phyloP scores from a whole-genome alignment of 2,113 vertebrate genomes.

The Phocoena phocoena region DNA sequence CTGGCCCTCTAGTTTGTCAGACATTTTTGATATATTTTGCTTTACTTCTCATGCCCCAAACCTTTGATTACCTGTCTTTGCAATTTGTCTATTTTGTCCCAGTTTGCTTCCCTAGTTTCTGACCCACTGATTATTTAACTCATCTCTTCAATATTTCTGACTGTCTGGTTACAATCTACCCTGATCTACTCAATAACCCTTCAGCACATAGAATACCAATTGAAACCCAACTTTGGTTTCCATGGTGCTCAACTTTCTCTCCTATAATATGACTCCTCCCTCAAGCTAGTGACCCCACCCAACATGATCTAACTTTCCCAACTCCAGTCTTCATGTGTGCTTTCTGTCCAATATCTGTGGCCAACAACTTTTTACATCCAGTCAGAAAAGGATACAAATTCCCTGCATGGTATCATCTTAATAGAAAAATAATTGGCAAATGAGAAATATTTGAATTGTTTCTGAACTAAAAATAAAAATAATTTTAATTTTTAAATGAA shows the following conservation, averaged over 20 bases:
- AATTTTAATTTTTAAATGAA: constrained; percentile 5
- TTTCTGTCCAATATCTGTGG: background rate
- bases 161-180: background rate
- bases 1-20: background rate
- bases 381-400: background rate
- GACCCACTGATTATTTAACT: background rate
- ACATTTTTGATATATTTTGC: background rate
- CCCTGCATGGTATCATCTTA: background rate
- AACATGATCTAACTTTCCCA: background rate
- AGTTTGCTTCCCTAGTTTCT: background rate
- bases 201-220: background rate
- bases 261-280: background rate
- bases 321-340: background rate
- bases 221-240: background rate
- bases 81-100: background rate
- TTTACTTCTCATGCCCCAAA: background rate
- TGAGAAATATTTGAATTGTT: constrained; percentile 1
- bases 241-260: background rate
- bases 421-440: constrained; percentile 1
- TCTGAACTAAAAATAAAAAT: background rate
- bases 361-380: background rate
- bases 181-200: background rate
- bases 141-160: background rate
- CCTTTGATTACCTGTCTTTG: background rate
- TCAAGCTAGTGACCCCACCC: background rate